These are phyloP conservation scores for mouse (Mus musculus) DNA, from an alignment of 2,113 vertebrate species.

Conservation along the genomic window GRCm39 chr9:13206501-13207000, in stretches of 20 bases:
- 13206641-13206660: not conserved
- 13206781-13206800: not conserved
- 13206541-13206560: not conserved
- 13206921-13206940: not conserved
- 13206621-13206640: not conserved
- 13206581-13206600: not conserved
- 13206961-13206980: not conserved
- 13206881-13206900: not conserved
- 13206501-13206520: not conserved
- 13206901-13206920: not conserved
- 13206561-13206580: not conserved
- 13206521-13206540: not conserved
- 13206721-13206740: not conserved
- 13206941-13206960: not conserved
- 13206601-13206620: not conserved
- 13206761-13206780: not conserved
- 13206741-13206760: not conserved
- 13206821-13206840: not conserved
- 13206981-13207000: not conserved
- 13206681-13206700: not conserved
- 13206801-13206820: not conserved
- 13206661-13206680: not conserved
- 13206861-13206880: not conserved
- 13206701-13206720: not conserved
- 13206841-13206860: not conserved